phyloP scores from a whole-genome alignment of 1,140 invertebrate genomes.

The Drosophila melanica region DNA sequence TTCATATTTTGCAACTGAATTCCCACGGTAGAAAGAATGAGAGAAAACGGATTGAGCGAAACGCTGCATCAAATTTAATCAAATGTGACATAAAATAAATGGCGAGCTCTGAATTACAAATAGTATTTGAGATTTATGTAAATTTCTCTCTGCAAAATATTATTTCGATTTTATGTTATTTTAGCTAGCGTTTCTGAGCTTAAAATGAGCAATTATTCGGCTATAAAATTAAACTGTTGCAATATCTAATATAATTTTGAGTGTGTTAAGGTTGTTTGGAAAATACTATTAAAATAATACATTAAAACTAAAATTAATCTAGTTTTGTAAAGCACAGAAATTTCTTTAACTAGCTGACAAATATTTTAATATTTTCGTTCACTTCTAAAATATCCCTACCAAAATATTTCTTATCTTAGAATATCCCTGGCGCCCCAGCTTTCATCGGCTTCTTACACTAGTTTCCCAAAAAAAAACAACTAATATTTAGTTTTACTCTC shows the following conservation, averaged over 20 bases:
- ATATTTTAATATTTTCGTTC: not conserved
- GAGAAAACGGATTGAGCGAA: not conserved
- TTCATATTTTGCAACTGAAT: slow-evolving; percentile 59
- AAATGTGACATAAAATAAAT: slow-evolving; percentile 79
- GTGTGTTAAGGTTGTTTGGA: not conserved
- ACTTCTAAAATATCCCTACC: not conserved
- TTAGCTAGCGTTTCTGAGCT: slow-evolving; percentile 9
- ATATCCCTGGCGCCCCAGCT: not conserved
- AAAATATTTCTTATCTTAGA: not conserved
- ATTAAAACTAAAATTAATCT: not conserved
- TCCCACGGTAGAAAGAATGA: slow-evolving; percentile 1
- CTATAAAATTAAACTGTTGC: slow-evolving; percentile 59
- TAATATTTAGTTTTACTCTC: not conserved
- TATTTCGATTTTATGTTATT: slow-evolving; percentile 21
- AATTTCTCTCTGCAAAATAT: slow-evolving; percentile 25
- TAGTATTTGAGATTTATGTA: slow-evolving; percentile 2
- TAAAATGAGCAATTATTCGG: slow-evolving; percentile 45
- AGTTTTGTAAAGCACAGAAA: too few relatives aligned
- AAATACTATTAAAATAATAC: not conserved
- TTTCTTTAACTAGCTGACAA: too few relatives aligned
- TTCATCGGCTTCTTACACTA: slow-evolving; percentile 13
- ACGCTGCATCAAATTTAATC: slow-evolving; percentile 57
- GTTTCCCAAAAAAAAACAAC: slow-evolving; percentile 1
- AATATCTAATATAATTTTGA: slow-evolving; percentile 27
- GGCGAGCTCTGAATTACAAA: slow-evolving; percentile 39